Evolutionary conservation across 1,140 invertebrate genomes (phyloP).

Genomic region (Dendrolimus punctatus): DNA sequence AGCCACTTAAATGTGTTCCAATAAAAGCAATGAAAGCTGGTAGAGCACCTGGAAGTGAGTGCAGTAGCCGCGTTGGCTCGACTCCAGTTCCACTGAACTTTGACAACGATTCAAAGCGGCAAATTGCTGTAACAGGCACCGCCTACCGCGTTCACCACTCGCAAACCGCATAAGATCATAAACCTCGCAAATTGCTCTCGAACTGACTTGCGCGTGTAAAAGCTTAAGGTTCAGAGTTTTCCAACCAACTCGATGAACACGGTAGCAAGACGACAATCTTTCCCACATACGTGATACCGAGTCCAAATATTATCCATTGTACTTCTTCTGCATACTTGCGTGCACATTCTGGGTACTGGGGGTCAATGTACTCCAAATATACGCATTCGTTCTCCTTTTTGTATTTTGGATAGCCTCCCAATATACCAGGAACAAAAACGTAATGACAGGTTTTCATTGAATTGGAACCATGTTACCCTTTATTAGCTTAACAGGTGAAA

Average conservation of each 20-base stretch:
- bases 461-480: conserved; percentile 20
- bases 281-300: conserved; percentile 2
- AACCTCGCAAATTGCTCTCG: conserved; percentile 5
- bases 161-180: conserved; percentile 1
- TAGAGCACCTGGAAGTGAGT: conserved; percentile 52
- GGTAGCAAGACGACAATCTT: conserved; percentile 2
- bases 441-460: conserved; percentile 23
- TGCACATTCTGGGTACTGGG: conserved; percentile 28
- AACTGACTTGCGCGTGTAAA: neutral
- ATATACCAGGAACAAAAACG: conserved; percentile 25
- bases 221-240: conserved; percentile 2
- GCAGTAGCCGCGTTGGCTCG: conserved; percentile 44
- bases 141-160: conserved; percentile 19
- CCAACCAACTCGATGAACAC: neutral
- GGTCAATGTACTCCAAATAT: conserved; percentile 39
- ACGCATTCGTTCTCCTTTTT: conserved; percentile 40
- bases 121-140: conserved; percentile 28
- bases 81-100: conserved; percentile 66
- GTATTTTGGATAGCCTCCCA: conserved; percentile 30
- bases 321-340: conserved; percentile 19
- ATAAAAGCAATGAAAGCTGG: conserved; percentile 32
- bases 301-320: conserved; percentile 10
- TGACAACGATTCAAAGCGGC: conserved; percentile 43
- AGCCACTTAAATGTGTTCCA: conserved; percentile 18
- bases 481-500: conserved; percentile 13